Conservation (phyloP, 2,888 invertebrate species). For the Gonocerus acuteangulatus region DNA sequence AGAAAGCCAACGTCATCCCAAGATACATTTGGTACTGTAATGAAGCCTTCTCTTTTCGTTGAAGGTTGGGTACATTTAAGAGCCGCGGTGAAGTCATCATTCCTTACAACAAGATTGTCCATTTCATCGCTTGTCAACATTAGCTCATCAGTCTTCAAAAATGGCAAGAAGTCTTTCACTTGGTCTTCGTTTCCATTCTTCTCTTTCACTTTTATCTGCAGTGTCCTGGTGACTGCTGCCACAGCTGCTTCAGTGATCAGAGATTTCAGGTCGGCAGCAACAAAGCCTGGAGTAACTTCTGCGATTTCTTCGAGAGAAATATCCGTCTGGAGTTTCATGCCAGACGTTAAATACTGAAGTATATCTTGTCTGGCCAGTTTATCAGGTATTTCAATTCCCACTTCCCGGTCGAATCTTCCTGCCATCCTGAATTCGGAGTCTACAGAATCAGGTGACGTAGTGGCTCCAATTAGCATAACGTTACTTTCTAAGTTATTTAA, state of each 20-base stretch:
- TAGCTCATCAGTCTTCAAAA: background rate
- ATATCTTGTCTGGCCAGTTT: slow-evolving; percentile 73
- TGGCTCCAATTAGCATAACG: slow-evolving; percentile 90
- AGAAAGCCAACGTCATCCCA: slow-evolving; percentile 96
- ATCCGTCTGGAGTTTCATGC: slow-evolving; percentile 58
- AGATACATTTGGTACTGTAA: slow-evolving; percentile 91
- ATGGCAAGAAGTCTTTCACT: background rate
- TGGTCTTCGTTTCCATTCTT: background rate
- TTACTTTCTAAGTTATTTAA: too few relatives aligned
- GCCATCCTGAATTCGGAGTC: slow-evolving; percentile 87
- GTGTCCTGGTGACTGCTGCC: background rate
- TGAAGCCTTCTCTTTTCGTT: slow-evolving; percentile 92
- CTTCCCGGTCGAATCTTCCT: slow-evolving; percentile 89
- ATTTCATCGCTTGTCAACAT: background rate
- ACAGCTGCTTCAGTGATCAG: slow-evolving; percentile 70
- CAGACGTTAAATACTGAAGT: slow-evolving; percentile 60
- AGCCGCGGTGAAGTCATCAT: slow-evolving; percentile 67
- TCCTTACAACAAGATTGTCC: slow-evolving; percentile 17
- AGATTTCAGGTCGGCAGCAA: slow-evolving; percentile 86
- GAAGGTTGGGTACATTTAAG: slow-evolving; percentile 81
- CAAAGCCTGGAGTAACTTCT: slow-evolving; percentile 86
- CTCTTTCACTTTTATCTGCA: too few relatives aligned
- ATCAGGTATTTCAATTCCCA: slow-evolving; percentile 88
- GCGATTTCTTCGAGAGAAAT: slow-evolving; percentile 64
- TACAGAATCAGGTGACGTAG: slow-evolving; percentile 83